Base-by-base conservation (phyloP, 2,888 invertebrate genomes). In the Tridacna gigas region DNA sequence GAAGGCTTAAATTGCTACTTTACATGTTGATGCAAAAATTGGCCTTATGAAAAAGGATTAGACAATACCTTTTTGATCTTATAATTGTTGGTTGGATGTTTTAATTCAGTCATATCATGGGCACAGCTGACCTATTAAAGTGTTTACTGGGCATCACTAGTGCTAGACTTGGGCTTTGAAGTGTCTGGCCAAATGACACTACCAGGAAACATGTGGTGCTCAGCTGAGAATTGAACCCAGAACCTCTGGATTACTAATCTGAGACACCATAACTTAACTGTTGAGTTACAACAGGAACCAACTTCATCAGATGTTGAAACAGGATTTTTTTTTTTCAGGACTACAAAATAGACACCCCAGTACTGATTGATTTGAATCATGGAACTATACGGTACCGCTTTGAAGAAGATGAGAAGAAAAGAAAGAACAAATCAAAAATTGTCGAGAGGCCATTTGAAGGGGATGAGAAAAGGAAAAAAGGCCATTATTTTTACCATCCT, bases 401-500 rank as follows among this genome's bases (percentile, higher is more conserved):
- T 82, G 82, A 80, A 26, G 78, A 86, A n/a, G 86, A 86, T 20
- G 77, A 80, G 37, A 80, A 82, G 2, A 79, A 89, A 65, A 79
- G 88, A 2, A 74, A 61, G 18, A 71, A 86, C 13, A 89, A 85
- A 26, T 47, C 80, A n/a, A 85, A 89, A 45, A 80, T 89, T 25
- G 83, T 88, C 48, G 94, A 93, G 77, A 86, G 88, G 60, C 93
- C 94, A 61, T 92, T 91, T 86, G 93, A 93, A 83, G 93, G 92
- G 15, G 88, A 89, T n/a, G 88, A 91, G 26, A 86, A 74, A 74
- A 67, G 66, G 48, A 83, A 89, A 69, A 93, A 92, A 80, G 84
- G 89, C 48, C 91, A 93, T 77, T 94, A 94, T 78, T 94, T 94
- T 79, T 94, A 92, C 76, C 94, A 94, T 85, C 83, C 93, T 7